Evolutionary conservation across 2,888 invertebrate species (phyloP).

Genomic region (Anorthoa munda): DNA sequence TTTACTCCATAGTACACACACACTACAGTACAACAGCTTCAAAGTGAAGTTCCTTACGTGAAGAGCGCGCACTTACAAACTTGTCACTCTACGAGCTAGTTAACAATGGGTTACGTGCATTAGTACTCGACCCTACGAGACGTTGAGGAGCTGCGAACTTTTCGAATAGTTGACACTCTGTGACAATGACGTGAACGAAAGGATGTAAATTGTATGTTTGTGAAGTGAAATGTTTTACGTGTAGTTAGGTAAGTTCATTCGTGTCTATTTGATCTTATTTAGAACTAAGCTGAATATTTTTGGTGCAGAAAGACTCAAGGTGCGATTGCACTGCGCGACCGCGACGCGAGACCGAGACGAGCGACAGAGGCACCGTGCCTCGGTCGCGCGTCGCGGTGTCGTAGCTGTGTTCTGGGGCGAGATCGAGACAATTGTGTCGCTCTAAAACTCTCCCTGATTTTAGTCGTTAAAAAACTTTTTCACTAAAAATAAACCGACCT

Average conservation of each 20-base stretch:
- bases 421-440: too few species aligned
- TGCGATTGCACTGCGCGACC: too few species aligned
- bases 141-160: conserved; percentile 37
- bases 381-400: too few species aligned
- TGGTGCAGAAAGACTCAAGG: too few species aligned
- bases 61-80: conserved; percentile 75
- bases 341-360: too few species aligned
- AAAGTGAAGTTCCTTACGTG: conserved; percentile 61
- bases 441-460: too few species aligned
- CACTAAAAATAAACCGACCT: too few species aligned
- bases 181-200: conserved; percentile 33
- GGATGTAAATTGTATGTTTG: neutral
- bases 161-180: conserved; percentile 50
- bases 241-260: neutral
- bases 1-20: conserved; percentile 36
- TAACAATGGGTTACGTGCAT: conserved; percentile 71
- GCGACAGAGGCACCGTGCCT: too few species aligned
- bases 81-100: conserved; percentile 74
- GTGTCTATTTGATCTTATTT: neutral
- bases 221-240: neutral
- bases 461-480: too few species aligned
- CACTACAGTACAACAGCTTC: conserved; percentile 44
- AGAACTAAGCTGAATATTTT: neutral
- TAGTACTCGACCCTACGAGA: conserved; percentile 63
- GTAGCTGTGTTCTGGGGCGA: too few species aligned